A percentile compares a stretch with the other conserved stretches of the same genome.
Conservation (phyloP, 2,888 invertebrate genomes). For the Mesodorylaimus sp. region DNA sequence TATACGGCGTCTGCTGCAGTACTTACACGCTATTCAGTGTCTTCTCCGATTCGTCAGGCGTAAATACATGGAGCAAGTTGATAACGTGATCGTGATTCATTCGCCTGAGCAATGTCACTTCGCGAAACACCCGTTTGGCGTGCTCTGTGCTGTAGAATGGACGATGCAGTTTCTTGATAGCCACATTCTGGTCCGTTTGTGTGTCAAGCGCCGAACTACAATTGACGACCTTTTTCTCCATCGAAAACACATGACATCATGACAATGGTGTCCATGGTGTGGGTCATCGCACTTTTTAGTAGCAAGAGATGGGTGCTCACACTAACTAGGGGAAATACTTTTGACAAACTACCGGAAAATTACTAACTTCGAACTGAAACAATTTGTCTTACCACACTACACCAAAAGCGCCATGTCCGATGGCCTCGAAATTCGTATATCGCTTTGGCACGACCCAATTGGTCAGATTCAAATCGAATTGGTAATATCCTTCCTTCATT, state of each 20-base stretch:
- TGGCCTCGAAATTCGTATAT: background rate
- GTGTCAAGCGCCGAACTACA: conserved; percentile 4
- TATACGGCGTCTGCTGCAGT: no score
- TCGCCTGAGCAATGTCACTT: background rate
- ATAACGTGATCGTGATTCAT: conserved; percentile 2
- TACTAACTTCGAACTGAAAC: no score
- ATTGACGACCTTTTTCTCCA: background rate
- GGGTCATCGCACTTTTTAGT: no score
- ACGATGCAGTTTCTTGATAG: conserved; percentile 5
- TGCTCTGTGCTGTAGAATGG: conserved; percentile 1
- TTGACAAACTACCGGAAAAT: no score
- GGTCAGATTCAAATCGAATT: no score
- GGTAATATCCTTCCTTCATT: conserved; percentile 12
- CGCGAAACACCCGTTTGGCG: conserved; percentile 2
- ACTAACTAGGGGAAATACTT: no score
- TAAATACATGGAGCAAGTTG: conserved; percentile 3
- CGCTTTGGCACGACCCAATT: conserved; percentile 8
- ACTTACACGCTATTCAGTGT: background rate
- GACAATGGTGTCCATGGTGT: no score
- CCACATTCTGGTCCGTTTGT: background rate
- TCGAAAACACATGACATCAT: background rate
- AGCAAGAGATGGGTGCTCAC: no score
- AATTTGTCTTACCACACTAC: conserved; percentile 6
- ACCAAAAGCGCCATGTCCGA: conserved; percentile 5
- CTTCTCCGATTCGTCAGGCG: background rate